These are phyloP conservation scores for Anguilla pacifica DNA, from an alignment of 2,797 vertebrate species.

Conservation along the genomic window DNA sequence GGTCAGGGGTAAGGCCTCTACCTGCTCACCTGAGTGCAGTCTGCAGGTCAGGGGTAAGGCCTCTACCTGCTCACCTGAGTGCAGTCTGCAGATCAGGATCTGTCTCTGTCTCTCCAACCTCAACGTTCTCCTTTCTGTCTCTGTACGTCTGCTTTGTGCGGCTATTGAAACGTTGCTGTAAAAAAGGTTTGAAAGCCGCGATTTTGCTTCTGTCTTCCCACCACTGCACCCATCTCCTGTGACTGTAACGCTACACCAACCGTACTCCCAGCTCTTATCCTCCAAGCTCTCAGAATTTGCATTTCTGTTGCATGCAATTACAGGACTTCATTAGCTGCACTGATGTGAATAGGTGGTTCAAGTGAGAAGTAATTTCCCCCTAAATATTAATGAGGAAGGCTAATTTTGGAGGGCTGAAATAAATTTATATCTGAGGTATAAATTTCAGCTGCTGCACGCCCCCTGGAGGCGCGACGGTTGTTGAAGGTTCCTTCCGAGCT, in stretches of 20 bases:
- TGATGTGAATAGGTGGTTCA: neutral
- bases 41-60: neutral
- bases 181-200: neutral
- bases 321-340: neutral
- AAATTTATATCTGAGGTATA: neutral
- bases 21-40: neutral
- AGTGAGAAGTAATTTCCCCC: neutral
- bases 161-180: neutral
- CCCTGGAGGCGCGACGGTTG: neutral
- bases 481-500: neutral
- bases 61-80: neutral
- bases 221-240: neutral
- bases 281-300: neutral
- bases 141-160: neutral
- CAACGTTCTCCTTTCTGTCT: neutral
- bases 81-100: neutral
- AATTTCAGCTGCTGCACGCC: neutral
- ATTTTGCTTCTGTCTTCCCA: neutral
- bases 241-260: neutral
- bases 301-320: neutral
- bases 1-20: constrained; percentile 3
- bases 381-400: constrained; percentile 2
- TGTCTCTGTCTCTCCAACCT: neutral
- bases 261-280: neutral
- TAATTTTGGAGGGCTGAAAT: neutral